Base-by-base conservation (phyloP, 2,797 vertebrate species). In the Eidolon dupreanum region DNA sequence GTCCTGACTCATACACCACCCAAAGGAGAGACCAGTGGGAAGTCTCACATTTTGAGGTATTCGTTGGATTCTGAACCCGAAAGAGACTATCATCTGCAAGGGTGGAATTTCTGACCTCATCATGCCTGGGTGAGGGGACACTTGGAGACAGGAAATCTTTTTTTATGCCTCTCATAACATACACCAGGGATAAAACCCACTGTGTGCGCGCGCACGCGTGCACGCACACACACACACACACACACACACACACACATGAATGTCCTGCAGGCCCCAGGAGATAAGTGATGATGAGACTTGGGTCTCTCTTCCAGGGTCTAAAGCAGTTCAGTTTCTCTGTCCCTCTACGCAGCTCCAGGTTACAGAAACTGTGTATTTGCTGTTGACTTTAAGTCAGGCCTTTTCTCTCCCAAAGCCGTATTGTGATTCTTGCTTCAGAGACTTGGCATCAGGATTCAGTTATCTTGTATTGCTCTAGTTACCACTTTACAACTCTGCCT, bases 131-230 rank as follows among this genome's bases (percentile, higher is more conserved):
- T 51, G 19, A 78, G 43, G 46, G 36, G 31, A 31, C 46, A 12
- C 16, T 49, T 51, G 24, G 24, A 41, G 51, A 68, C 2, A 24
- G 41, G 71, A 53, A 38, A 41, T 59, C 10, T 24, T 68, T 82
- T 82, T 68, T 70, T 46, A 63, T 31, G 36, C 24, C 22, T 68
- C 61, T 86, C 28, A n/a, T 49, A 55, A 55, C 7, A 73, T 28
- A 22, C 9, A 28, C 68, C 59, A 31, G 33, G 10, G 41, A 31
- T 83, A 74, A 79, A 92, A 57, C 28, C 26, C 46, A 49, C 11
- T 19, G 9, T 8, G 43, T 43, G 9, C 43, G 8, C 0, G 43
- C 2, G 8, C 43, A 11, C 43, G 5, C 2, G 11, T 3, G 11
- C 11, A 2, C 43, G 11, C 43, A 0, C 43, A 46, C 12, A 13